These are phyloP conservation scores for Brachyhypopomus gauderio DNA, from an alignment of 2,113 vertebrate species.

Conservation along the genomic window DNA sequence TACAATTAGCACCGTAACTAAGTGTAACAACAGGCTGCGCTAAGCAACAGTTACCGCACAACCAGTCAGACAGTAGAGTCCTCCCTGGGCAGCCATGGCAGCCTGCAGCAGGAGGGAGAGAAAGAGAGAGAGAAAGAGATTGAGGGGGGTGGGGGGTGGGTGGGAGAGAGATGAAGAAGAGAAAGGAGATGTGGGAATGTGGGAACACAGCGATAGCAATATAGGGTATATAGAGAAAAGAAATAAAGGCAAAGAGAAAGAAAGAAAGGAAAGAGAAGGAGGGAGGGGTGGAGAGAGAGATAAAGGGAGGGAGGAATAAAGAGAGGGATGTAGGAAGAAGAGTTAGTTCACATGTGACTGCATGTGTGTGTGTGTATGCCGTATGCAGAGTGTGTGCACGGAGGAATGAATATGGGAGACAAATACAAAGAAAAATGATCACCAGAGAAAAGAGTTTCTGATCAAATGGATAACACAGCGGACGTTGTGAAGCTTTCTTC, in stretches of 20 bases:
- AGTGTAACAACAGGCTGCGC: constrained; percentile 15
- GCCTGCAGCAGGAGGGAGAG: constrained; percentile 73
- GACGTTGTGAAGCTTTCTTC: neutral
- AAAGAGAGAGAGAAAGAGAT: neutral
- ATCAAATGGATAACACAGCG: neutral
- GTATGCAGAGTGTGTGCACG: neutral
- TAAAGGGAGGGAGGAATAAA: neutral
- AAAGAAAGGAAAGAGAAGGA: neutral
- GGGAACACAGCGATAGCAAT: too few species aligned
- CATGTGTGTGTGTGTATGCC: neutral
- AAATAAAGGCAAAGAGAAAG: neutral
- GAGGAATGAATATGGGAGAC: neutral
- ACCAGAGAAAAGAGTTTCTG: neutral
- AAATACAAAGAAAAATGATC: neutral
- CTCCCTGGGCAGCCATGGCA: constrained; percentile 87
- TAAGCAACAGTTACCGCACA: constrained; percentile 80
- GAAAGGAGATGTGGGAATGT: neutral
- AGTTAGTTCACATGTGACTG: neutral
- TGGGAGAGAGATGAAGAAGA: constrained; percentile 12
- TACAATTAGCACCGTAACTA: neutral
- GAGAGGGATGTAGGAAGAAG: neutral
- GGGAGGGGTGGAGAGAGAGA: neutral
- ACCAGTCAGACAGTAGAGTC: constrained; percentile 91
- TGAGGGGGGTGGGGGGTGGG: constrained; percentile 50
- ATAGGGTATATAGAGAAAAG: neutral